A percentile compares a stretch with the other conserved stretches of the same genome.
Evolutionary conservation across 2,113 vertebrate genomes (phyloP).

Genomic region (Oreochromis niloticus): DNA sequence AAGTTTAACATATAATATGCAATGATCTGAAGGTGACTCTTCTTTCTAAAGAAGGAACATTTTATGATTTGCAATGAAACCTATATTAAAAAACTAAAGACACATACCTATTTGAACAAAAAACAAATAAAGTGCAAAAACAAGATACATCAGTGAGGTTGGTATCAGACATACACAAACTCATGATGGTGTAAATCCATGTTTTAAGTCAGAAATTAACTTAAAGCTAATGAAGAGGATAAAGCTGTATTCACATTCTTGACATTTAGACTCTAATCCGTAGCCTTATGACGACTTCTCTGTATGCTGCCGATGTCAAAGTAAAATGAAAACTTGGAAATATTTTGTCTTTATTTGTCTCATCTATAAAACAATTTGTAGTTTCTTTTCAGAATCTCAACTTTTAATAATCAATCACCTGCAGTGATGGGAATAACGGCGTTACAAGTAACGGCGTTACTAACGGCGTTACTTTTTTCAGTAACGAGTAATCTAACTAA

Average conservation of each 20-base stretch:
- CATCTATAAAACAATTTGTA: not conserved
- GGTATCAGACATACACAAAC: not conserved
- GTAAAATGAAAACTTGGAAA: not conserved
- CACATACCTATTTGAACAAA: not conserved
- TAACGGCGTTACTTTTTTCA: too few species aligned
- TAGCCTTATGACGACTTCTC: not conserved
- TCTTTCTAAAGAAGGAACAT: not conserved
- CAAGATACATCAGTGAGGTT: not conserved
- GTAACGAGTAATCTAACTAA: too few species aligned
- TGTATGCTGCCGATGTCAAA: not conserved
- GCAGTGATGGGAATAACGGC: too few species aligned
- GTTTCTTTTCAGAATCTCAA: not conserved
- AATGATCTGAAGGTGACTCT: not conserved
- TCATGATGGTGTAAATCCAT: not conserved
- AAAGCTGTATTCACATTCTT: not conserved
- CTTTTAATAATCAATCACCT: not conserved
- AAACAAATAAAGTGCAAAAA: not conserved
- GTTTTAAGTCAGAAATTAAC: not conserved
- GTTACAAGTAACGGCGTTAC: too few species aligned
- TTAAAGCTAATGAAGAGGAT: not conserved
- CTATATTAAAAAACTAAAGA: not conserved
- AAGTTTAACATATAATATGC: not conserved
- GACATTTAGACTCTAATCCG: not conserved
- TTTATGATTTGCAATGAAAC: not conserved
- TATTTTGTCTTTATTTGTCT: not conserved